Conservation (phyloP, 1,140 invertebrate genomes). For the Drosophila ironensis region DNA sequence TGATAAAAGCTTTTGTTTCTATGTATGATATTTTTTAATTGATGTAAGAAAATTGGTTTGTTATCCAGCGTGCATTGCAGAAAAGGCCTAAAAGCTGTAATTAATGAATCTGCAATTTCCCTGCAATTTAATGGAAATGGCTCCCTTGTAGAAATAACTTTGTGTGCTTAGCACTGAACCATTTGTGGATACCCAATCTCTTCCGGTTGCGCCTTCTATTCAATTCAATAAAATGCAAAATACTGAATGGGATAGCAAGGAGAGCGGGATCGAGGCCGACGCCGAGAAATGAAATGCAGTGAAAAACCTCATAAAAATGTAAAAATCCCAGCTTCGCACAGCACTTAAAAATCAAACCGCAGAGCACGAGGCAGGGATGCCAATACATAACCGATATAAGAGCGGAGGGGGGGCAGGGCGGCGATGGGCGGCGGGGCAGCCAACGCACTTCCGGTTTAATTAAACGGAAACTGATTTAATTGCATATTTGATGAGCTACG, state of each 20-base stretch:
- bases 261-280: neutral
- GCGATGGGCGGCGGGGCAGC: conserved; percentile 15
- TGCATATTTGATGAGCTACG: conserved; percentile 82
- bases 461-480: conserved; percentile 82
- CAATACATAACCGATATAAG: conserved; percentile 60
- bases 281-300: conserved; percentile 30
- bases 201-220: neutral
- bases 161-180: conserved; percentile 10
- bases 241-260: conserved; percentile 19
- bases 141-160: too few relatives aligned
- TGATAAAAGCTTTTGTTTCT: too few relatives aligned
- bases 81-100: conserved; percentile 33
- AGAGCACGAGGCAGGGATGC: conserved; percentile 9
- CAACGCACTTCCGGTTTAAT: conserved; percentile 81
- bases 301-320: conserved; percentile 70
- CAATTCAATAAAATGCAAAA: conserved; percentile 76
- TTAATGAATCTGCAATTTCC: conserved; percentile 26
- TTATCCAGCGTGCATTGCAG: too few relatives aligned
- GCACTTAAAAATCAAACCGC: conserved; percentile 75
- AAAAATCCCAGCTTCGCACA: conserved; percentile 53
- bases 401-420: neutral
- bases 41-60: too few relatives aligned
- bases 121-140: conserved; percentile 39
- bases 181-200: conserved; percentile 34
- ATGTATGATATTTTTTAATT: too few relatives aligned